A percentile compares a stretch with the other conserved stretches of the same genome.
These are phyloP conservation scores for Drosophila prolongata DNA, from an alignment of 2,888 invertebrate species.

Conservation along the genomic window DNA sequence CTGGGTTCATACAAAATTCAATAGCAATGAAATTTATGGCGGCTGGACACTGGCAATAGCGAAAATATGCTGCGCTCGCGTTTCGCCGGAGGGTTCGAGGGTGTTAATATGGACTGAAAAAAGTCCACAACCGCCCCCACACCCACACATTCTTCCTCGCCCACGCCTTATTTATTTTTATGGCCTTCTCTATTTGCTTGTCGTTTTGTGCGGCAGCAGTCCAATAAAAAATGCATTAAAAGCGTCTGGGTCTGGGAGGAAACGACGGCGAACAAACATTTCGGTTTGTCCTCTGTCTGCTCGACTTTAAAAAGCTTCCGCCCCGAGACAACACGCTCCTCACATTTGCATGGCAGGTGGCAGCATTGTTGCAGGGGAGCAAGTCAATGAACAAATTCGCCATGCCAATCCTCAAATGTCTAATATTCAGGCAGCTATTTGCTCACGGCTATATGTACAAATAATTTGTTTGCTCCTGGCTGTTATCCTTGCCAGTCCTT, in stretches of 20 bases:
- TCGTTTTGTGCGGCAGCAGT: slow-evolving; percentile 69
- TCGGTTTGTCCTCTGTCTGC: slow-evolving; percentile 49
- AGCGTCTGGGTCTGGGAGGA: slow-evolving; percentile 65
- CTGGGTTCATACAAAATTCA: slow-evolving; percentile 72
- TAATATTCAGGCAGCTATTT: slow-evolving; percentile 73
- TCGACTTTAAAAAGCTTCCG: slow-evolving; percentile 31
- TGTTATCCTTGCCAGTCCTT: slow-evolving; percentile 50
- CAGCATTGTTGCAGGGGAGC: slow-evolving; percentile 32
- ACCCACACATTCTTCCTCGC: not conserved
- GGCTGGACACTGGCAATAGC: slow-evolving; percentile 75
- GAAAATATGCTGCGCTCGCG: slow-evolving; percentile 63
- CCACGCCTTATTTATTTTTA: slow-evolving; percentile 76
- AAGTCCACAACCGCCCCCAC: not conserved
- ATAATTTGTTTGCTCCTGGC: slow-evolving; percentile 55
- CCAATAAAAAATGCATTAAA: slow-evolving; percentile 79
- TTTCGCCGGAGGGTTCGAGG: slow-evolving; percentile 21
- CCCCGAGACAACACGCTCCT: slow-evolving; percentile 44
- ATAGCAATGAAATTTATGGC: slow-evolving; percentile 79
- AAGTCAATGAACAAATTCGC: slow-evolving; percentile 71
- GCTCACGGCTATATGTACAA: slow-evolving; percentile 54
- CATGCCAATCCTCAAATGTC: slow-evolving; percentile 80
- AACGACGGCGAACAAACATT: slow-evolving; percentile 47
- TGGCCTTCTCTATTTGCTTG: slow-evolving; percentile 76
- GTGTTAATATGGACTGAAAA: slow-evolving; percentile 67
- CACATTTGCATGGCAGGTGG: slow-evolving; percentile 63